phyloP scores from a whole-genome alignment of 2,797 vertebrate species.

The Kryptopterus vitreolus region DNA sequence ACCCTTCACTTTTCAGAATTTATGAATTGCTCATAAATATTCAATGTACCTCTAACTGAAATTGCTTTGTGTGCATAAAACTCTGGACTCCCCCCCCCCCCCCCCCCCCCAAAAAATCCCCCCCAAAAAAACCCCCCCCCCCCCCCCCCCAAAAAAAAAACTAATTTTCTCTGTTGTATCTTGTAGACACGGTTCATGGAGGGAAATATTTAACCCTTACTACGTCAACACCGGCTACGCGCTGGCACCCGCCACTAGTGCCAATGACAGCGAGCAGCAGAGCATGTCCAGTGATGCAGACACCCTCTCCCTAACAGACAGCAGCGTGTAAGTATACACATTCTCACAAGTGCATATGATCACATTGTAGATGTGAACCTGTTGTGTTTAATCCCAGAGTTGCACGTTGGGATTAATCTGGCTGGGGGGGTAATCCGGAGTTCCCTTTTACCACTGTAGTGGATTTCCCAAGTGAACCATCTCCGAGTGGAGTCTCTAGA shows the following conservation, averaged over 20 bases:
- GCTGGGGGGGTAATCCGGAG: background rate
- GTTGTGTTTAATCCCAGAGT: background rate
- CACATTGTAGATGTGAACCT: background rate
- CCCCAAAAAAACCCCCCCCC: no score
- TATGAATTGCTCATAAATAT: background rate
- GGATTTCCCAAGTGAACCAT: conserved; percentile 35
- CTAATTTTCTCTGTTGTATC: conserved; percentile 23
- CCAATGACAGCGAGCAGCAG: conserved; percentile 97
- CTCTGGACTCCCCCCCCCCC: background rate
- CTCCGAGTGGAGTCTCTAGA: conserved; percentile 39
- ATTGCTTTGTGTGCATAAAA: conserved; percentile 16
- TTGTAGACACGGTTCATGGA: conserved; percentile 73
- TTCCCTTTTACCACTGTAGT: conserved; percentile 11
- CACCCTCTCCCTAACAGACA: conserved; percentile 93
- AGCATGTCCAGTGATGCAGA: conserved; percentile 98
- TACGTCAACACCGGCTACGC: conserved; percentile 89
- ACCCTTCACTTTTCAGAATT: background rate
- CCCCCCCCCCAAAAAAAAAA: no score
- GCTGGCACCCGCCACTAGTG: conserved; percentile 88
- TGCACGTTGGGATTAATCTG: no score
- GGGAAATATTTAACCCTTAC: conserved; percentile 88
- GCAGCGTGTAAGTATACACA: conserved; percentile 86
- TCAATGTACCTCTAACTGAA: background rate
- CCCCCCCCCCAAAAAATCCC: no score
- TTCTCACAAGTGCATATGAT: background rate